phyloP scores from a whole-genome alignment of 64 coral and sea anemone species.

The Actinia equina region DNA sequence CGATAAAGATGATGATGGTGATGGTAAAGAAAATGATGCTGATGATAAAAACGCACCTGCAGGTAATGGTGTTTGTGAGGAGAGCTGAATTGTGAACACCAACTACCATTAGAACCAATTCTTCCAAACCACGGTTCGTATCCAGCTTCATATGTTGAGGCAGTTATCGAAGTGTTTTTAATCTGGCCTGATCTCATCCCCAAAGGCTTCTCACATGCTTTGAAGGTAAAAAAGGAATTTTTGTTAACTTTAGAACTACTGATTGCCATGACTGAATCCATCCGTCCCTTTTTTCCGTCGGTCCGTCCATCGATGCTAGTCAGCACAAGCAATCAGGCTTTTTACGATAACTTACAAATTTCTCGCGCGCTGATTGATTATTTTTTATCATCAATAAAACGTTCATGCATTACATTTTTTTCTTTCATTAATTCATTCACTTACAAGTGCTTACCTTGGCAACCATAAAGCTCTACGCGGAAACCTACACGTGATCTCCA shows the following conservation, averaged over 20 bases:
- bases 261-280: too few species aligned
- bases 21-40: too few species aligned
- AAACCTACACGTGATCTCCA: background rate
- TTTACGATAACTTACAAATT: too few species aligned
- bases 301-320: background rate
- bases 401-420: too few species aligned
- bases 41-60: background rate
- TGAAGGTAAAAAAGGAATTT: background rate
- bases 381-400: too few species aligned
- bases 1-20: too few species aligned
- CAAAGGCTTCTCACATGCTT: slow-evolving; percentile 43
- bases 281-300: background rate
- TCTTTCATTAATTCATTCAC: too few species aligned
- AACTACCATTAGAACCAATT: slow-evolving; percentile 8
- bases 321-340: too few species aligned
- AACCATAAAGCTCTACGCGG: slow-evolving; percentile 44
- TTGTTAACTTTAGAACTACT: too few species aligned
- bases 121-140: slow-evolving; percentile 53
- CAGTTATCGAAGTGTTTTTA: slow-evolving; percentile 32
- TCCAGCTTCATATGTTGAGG: slow-evolving; percentile 38
- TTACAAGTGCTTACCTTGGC: slow-evolving; percentile 12
- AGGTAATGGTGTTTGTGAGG: background rate
- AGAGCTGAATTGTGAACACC: slow-evolving; percentile 1
- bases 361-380: too few species aligned
- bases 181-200: slow-evolving; percentile 45